Base-by-base conservation (phyloP, 2,113 vertebrate genomes). In the Taurulus bubalis region DNA sequence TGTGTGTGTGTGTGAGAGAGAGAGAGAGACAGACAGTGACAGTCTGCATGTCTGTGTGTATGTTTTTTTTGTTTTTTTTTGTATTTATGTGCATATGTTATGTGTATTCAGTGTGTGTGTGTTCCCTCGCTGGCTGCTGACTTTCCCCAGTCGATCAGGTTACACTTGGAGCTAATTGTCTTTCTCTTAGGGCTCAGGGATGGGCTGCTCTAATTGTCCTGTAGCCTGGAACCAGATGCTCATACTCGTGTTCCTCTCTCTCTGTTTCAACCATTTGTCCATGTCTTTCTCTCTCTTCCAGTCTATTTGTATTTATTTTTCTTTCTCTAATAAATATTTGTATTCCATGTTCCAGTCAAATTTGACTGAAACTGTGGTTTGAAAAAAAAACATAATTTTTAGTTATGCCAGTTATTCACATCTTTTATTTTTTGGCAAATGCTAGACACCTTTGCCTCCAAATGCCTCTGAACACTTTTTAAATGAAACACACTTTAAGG, bases 141-240 rank as follows among this genome's bases (percentile, higher is more conserved):
- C 66, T 88, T 89, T 85, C 89, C 91, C 84, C 76, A 85, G 89
- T 93, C 60, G 87, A 92, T 93, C 93, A 81, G 88, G 92, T 93
- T 94, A 89, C 92, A 93, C 89, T 89, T 77, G 89, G 82, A 90
- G 90, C 91, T 92, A 93, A 93, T 94, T 93, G 92, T 93, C 85
- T 91, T 85, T 92, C 93, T 93, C 88, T 87, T 55, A 89, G 85
- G 90, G 79, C 87, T 90, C 87, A 60, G 89, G 75, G 92, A 91
- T 91, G 88, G 86, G 85, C 85, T 59, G 30, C 90, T 93, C 84
- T 89, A 93, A 94, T 93, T 91, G 91, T 92, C 85, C 86, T 89
- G 91, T 85, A 86, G 91, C 89, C 86, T 91, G 85, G 86, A 92
- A 93, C 93, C 92, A 94, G 90, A 94, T 93, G 89, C 86, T 91